Percentiles rank a stretch among this genome's conserved stretches.
Conservation (phyloP, 2,113 vertebrate species). For the Oncorhynchus nerka region DNA sequence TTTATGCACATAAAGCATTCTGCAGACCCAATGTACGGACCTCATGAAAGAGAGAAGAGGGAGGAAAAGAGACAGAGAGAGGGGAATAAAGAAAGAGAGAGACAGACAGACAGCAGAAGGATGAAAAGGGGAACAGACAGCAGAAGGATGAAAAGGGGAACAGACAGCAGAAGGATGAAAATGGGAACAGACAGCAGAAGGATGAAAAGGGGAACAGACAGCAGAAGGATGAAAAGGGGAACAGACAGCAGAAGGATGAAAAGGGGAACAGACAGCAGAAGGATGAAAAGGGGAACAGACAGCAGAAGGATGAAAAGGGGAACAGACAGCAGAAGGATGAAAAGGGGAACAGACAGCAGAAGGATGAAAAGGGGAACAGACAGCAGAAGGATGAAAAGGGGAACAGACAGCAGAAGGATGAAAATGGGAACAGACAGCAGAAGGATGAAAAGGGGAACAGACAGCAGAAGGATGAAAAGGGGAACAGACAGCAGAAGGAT, state of each 20-base stretch:
- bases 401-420: too few species aligned
- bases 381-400: conserved; percentile 1
- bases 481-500: too few species aligned
- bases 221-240: conserved; percentile 2
- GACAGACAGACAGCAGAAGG: conserved; percentile 11
- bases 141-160: neutral
- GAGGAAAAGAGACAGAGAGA: conserved; percentile 46
- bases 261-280: neutral
- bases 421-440: neutral
- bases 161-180: neutral
- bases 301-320: neutral
- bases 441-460: too few species aligned
- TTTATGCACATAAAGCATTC: too few species aligned
- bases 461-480: too few species aligned
- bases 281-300: neutral
- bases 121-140: neutral
- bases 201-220: neutral
- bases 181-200: neutral
- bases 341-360: neutral
- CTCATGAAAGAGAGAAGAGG: neutral
- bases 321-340: neutral
- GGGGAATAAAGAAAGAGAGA: conserved; percentile 24
- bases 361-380: neutral
- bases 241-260: too few species aligned
- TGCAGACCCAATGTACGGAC: too few species aligned